Evolutionary conservation across 2,888 invertebrate genomes (phyloP).

Genomic region (Anodontia alba): DNA sequence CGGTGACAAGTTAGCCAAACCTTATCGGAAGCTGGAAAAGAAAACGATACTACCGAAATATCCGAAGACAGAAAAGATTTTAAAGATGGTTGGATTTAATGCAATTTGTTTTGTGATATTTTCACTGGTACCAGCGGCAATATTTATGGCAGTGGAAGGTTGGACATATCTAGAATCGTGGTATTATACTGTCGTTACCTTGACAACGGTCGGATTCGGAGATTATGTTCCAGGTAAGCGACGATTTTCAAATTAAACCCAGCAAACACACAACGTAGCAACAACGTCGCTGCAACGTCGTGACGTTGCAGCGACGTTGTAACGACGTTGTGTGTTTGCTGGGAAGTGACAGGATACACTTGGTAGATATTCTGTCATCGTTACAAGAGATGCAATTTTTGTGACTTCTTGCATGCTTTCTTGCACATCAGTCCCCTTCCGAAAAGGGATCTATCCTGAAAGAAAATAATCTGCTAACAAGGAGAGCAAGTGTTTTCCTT

Average conservation of each 20-base stretch:
- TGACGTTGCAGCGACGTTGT: too few relatives aligned
- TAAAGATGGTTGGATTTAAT: slow-evolving; percentile 27
- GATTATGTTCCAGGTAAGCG: slow-evolving; percentile 66
- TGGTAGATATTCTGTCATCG: too few relatives aligned
- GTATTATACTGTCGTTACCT: slow-evolving; percentile 67
- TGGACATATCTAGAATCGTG: slow-evolving; percentile 68
- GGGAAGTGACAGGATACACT: not conserved
- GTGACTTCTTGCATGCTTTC: too few relatives aligned
- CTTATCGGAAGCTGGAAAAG: slow-evolving; percentile 30
- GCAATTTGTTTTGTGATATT: slow-evolving; percentile 27
- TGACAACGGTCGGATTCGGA: slow-evolving; percentile 69
- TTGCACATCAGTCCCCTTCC: too few relatives aligned
- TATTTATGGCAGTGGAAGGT: slow-evolving; percentile 54
- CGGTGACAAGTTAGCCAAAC: slow-evolving; percentile 49
- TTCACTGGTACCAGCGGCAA: slow-evolving; percentile 51
- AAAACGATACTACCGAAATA: slow-evolving; percentile 35
- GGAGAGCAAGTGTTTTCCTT: too few relatives aligned
- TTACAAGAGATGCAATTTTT: too few relatives aligned
- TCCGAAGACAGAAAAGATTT: slow-evolving; percentile 19
- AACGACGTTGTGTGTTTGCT: too few relatives aligned
- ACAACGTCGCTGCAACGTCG: too few relatives aligned
- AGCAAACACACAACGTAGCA: too few relatives aligned
- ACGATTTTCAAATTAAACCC: too few relatives aligned
- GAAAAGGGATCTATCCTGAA: too few relatives aligned
- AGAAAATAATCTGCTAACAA: too few relatives aligned